Conservation (phyloP, 1,140 invertebrate species). For the Camponotus floridanus region DNA sequence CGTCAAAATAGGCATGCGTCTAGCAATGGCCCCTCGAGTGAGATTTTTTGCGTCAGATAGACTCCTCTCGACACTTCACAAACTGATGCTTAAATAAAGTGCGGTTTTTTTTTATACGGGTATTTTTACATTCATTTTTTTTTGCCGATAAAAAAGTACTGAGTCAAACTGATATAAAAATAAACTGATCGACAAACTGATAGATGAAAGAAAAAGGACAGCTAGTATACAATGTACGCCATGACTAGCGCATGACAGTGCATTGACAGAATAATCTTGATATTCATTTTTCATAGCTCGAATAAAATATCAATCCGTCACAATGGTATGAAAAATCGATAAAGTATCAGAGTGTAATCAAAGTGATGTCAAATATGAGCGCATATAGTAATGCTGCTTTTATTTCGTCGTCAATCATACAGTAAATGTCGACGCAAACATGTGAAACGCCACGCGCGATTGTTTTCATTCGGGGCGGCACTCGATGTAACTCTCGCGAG, state of each 20-base stretch:
- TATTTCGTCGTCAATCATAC: constrained; percentile 41
- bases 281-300: constrained; percentile 45
- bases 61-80: background rate
- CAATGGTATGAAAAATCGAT: constrained; percentile 41
- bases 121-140: background rate
- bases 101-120: background rate
- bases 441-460: constrained; percentile 15
- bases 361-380: constrained; percentile 40
- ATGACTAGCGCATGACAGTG: constrained; percentile 51
- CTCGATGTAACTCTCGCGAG: background rate
- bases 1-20: constrained; percentile 26
- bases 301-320: constrained; percentile 62
- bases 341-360: constrained; percentile 53
- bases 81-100: background rate
- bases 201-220: constrained; percentile 25
- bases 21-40: background rate
- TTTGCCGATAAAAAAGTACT: background rate
- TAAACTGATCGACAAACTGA: constrained; percentile 32
- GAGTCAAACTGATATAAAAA: background rate
- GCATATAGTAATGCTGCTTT: constrained; percentile 16
- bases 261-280: constrained; percentile 42
- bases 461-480: constrained; percentile 10
- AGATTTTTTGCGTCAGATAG: background rate
- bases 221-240: background rate
- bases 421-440: constrained; percentile 18